Evolutionary conservation across 2,888 invertebrate genomes (phyloP).

Genomic region (Drosophila crucigera): DNA sequence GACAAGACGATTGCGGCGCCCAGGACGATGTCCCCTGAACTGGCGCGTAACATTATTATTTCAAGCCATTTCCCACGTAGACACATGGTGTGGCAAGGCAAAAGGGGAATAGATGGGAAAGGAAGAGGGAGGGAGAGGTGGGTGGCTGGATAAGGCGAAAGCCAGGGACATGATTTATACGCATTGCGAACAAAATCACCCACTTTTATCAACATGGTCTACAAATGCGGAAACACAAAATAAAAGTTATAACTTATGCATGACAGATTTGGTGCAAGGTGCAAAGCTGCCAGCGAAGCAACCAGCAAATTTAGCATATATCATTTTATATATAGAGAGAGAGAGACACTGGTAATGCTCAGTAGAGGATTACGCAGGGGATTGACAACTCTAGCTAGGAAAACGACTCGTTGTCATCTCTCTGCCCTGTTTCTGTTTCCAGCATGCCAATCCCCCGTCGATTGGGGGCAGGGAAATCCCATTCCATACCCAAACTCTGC

Average conservation of each 20-base stretch:
- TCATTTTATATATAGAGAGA: slow-evolving; percentile 38
- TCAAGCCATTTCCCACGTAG: slow-evolving; percentile 75
- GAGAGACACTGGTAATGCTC: slow-evolving; percentile 26
- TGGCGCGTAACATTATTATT: slow-evolving; percentile 74
- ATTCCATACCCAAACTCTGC: not conserved
- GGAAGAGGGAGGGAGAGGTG: slow-evolving; percentile 12
- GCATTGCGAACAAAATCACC: slow-evolving; percentile 54
- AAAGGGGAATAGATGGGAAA: not conserved
- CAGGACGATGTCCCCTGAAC: slow-evolving; percentile 38
- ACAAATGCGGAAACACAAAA: slow-evolving; percentile 75
- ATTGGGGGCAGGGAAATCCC: not conserved
- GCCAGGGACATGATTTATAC: slow-evolving; percentile 77
- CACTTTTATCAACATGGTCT: slow-evolving; percentile 60
- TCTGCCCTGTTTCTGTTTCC: slow-evolving; percentile 25
- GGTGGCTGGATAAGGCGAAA: slow-evolving; percentile 55
- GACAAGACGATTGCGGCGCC: slow-evolving; percentile 38
- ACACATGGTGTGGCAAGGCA: slow-evolving; percentile 17
- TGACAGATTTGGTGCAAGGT: slow-evolving; percentile 79
- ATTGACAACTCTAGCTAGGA: slow-evolving; percentile 35
- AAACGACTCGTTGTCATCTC: slow-evolving; percentile 23
- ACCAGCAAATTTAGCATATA: slow-evolving; percentile 50
- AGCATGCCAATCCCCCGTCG: slow-evolving; percentile 16
- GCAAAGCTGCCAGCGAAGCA: slow-evolving; percentile 64
- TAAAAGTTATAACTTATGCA: slow-evolving; percentile 80
- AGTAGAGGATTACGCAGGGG: slow-evolving; percentile 23